Conservation (phyloP, 2,888 invertebrate genomes). For the Schizaphis graminum region DNA sequence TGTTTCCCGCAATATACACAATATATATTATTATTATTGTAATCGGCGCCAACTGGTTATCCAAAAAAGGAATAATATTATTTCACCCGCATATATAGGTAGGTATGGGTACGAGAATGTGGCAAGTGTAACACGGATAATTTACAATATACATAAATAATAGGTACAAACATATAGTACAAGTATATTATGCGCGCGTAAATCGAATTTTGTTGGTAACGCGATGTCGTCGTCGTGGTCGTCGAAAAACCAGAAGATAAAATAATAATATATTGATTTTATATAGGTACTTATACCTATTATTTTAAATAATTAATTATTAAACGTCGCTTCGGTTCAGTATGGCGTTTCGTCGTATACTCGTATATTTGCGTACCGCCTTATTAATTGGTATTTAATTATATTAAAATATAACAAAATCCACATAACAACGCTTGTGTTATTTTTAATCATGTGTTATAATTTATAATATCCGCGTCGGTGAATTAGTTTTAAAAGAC, state of each 20-base stretch:
- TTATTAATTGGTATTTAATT: not conserved
- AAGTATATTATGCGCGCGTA: not conserved
- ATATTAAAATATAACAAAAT: not conserved
- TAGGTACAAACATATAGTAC: not conserved
- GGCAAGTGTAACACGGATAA: not conserved
- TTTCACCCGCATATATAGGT: slow-evolving; percentile 16
- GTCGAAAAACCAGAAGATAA: not conserved
- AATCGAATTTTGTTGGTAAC: not conserved
- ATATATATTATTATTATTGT: slow-evolving; percentile 1
- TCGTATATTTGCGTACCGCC: not conserved
- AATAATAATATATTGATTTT: not conserved
- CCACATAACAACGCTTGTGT: not conserved
- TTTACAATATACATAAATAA: slow-evolving; percentile 8
- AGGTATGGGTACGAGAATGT: not conserved
- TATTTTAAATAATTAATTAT: not conserved
- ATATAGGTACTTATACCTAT: not conserved
- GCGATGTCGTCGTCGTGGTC: not conserved
- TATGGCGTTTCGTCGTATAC: not conserved
- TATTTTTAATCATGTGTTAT: not conserved
- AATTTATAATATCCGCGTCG: not conserved
- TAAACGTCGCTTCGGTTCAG: not conserved
- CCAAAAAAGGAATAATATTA: slow-evolving; percentile 41
- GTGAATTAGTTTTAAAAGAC: not conserved
- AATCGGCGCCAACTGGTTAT: slow-evolving; percentile 53
- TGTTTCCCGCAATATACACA: slow-evolving; percentile 20